Conservation (phyloP, 2,888 invertebrate species). For the Flabesymbios commensalis region DNA sequence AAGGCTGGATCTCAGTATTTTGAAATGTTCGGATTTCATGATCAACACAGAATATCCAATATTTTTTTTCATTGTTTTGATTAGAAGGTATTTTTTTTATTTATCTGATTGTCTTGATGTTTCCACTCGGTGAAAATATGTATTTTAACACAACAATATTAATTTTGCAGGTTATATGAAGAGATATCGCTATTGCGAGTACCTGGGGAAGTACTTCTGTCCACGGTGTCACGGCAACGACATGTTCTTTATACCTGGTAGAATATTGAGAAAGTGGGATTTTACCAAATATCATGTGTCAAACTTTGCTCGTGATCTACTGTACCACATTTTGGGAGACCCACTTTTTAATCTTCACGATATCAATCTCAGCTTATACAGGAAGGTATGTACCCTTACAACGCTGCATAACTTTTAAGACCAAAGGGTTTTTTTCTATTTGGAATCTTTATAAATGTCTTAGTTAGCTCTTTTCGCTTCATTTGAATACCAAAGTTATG, state of each 20-base stretch:
- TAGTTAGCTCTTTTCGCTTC: no score
- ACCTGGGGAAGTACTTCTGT: conserved; percentile 83
- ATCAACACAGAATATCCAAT: no score
- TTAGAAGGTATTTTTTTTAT: no score
- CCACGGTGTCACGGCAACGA: conserved; percentile 83
- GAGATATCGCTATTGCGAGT: conserved; percentile 80
- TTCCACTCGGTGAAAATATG: no score
- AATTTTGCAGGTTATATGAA: conserved; percentile 69
- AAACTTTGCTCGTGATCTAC: conserved; percentile 76
- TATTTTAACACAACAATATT: no score
- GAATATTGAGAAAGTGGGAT: conserved; percentile 64
- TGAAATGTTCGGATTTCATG: no score
- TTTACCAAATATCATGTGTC: conserved; percentile 77
- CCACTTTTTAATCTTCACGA: conserved; percentile 78
- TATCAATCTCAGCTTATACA: conserved; percentile 71
- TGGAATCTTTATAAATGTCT: no score
- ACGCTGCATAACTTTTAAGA: background rate
- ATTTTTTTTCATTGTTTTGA: no score
- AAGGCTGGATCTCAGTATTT: no score
- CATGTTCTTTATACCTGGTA: conserved; percentile 70
- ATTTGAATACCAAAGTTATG: no score
- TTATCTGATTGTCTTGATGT: no score
- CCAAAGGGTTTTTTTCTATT: no score
- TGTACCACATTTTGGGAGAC: conserved; percentile 77
- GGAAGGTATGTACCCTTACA: conserved; percentile 8